phyloP scores from a whole-genome alignment of 2,888 invertebrate species.

The Lasioglossum zephyrum region DNA sequence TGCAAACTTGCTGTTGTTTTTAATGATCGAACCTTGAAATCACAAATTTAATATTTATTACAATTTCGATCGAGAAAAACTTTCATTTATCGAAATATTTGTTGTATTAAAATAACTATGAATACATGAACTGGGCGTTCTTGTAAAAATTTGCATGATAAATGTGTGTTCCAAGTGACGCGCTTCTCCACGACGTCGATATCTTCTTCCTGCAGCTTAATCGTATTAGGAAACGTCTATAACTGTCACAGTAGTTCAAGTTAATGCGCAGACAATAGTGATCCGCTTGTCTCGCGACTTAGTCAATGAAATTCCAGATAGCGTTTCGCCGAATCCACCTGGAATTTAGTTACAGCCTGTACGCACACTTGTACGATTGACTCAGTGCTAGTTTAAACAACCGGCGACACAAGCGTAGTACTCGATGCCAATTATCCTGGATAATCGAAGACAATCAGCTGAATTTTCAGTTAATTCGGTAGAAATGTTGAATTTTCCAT shows the following conservation, averaged over 20 bases:
- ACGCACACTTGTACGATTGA: neutral
- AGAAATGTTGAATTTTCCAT: no score
- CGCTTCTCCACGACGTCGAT: constrained; percentile 2
- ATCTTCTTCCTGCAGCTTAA: neutral
- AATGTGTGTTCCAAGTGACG: neutral
- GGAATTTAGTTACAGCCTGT: constrained; percentile 1
- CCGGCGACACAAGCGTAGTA: neutral
- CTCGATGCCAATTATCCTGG: neutral
- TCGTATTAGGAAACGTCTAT: constrained; percentile 30
- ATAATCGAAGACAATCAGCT: neutral
- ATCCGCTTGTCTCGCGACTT: constrained; percentile 25
- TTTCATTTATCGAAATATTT: no score
- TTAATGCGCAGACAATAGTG: constrained; percentile 33
- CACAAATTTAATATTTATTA: no score
- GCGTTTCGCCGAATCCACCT: constrained; percentile 11
- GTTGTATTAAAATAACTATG: neutral
- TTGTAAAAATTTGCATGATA: neutral
- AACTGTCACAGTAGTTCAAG: constrained; percentile 20
- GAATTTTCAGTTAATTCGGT: neutral
- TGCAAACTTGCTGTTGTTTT: no score
- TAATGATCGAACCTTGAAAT: no score
- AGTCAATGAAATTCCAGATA: constrained; percentile 1
- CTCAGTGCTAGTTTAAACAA: neutral
- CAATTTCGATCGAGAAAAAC: no score
- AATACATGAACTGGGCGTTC: neutral